Evolutionary conservation across 2,113 vertebrate species (phyloP).

Genomic region (Litocranius walleri): DNA sequence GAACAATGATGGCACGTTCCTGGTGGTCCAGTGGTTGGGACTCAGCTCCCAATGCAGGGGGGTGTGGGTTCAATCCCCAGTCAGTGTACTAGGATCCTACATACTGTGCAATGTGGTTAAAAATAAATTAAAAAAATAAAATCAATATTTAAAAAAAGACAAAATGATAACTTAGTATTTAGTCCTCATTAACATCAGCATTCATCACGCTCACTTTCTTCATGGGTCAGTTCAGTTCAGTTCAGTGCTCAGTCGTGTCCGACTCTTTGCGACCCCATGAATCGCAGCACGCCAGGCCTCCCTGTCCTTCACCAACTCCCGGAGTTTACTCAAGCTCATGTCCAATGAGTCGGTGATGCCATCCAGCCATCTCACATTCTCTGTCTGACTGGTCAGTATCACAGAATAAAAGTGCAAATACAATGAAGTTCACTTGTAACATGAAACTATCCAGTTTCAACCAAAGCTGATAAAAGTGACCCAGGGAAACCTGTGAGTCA

Average conservation of each 20-base stretch:
- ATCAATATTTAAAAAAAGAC: background rate
- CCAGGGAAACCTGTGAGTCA: background rate
- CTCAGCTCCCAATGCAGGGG: background rate
- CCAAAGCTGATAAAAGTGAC: background rate
- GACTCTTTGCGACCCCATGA: background rate
- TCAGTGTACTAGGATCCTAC: background rate
- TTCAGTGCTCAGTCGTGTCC: background rate
- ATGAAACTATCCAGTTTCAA: background rate
- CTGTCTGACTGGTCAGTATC: background rate
- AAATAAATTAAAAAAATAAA: background rate
- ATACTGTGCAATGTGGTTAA: background rate
- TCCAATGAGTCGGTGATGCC: background rate
- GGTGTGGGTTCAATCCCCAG: accelerated
- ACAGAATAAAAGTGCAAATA: background rate
- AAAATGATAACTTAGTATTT: background rate
- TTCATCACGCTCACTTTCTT: background rate
- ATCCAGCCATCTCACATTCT: background rate
- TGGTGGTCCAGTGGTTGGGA: background rate
- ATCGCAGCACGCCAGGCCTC: accelerated
- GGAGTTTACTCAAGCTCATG: background rate
- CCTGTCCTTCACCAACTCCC: background rate
- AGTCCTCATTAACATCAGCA: background rate
- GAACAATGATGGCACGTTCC: background rate
- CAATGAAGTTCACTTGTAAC: background rate
- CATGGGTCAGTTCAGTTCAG: background rate